These are phyloP conservation scores for Numenius arquata DNA, from an alignment of 2,113 vertebrate species.

Conservation along the genomic window DNA sequence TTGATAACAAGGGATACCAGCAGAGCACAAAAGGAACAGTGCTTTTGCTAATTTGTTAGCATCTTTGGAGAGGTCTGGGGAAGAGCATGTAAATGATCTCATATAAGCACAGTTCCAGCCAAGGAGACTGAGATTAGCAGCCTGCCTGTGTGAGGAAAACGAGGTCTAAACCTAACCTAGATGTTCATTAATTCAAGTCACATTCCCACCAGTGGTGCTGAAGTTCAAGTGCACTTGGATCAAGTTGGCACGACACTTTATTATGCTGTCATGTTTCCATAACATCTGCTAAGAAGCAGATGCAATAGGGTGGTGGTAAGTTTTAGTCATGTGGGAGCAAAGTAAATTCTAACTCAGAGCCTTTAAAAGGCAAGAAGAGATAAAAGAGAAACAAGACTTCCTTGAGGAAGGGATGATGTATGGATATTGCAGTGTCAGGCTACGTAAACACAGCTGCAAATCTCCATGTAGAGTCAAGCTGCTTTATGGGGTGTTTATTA, in stretches of 20 bases:
- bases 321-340: not conserved
- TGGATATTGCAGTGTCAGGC: constrained; percentile 3
- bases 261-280: not conserved
- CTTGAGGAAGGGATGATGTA: not conserved
- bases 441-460: constrained; percentile 51
- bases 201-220: not conserved
- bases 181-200: not conserved
- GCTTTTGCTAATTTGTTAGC: not conserved
- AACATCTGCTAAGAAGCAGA: constrained; percentile 4
- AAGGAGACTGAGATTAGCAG: not conserved
- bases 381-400: not conserved
- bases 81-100: not conserved
- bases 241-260: not conserved
- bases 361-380: constrained; percentile 42
- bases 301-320: not conserved
- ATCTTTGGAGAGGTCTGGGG: not conserved
- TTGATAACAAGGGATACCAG: not conserved
- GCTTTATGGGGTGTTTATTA: constrained; percentile 57
- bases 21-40: not conserved
- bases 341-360: not conserved
- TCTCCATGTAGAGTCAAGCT: constrained; percentile 40
- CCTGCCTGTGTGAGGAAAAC: not conserved
- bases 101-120: not conserved
- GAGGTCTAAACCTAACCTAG: not conserved
- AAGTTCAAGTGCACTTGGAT: not conserved